These are phyloP conservation scores for Pangasius larnaudii DNA, from an alignment of 2,797 vertebrate genomes.

Conservation along the genomic window DNA sequence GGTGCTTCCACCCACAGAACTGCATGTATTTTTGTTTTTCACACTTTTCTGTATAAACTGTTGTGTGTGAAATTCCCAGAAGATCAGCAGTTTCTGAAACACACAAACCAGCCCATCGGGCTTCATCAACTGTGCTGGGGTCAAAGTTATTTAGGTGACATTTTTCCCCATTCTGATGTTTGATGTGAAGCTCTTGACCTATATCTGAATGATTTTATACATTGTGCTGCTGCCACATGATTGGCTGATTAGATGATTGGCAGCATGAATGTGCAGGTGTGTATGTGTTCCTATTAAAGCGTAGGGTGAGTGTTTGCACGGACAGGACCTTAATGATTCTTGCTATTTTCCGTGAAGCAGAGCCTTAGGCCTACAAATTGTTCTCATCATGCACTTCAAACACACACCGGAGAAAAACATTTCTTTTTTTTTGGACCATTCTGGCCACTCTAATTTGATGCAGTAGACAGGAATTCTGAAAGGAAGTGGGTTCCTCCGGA, in stretches of 20 bases:
- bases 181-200: no score
- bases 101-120: background rate
- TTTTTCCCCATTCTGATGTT: background rate
- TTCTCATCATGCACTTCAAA: background rate
- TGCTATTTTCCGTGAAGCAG: background rate
- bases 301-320: no score
- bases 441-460: background rate
- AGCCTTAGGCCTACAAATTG: background rate
- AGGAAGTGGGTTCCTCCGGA: constrained; percentile 20
- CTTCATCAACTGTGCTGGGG: background rate
- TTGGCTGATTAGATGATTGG: background rate
- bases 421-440: background rate
- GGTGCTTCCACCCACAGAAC: background rate
- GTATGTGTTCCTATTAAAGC: background rate
- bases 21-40: background rate
- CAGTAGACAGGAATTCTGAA: constrained; percentile 37
- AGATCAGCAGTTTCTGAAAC: background rate
- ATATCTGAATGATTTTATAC: background rate
- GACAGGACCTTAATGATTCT: background rate
- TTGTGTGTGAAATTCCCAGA: background rate
- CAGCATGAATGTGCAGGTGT: background rate
- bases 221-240: background rate
- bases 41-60: background rate
- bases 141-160: background rate
- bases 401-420: no score